Conservation (phyloP, 2,888 invertebrate species). For the Chrysolina oricalcia region DNA sequence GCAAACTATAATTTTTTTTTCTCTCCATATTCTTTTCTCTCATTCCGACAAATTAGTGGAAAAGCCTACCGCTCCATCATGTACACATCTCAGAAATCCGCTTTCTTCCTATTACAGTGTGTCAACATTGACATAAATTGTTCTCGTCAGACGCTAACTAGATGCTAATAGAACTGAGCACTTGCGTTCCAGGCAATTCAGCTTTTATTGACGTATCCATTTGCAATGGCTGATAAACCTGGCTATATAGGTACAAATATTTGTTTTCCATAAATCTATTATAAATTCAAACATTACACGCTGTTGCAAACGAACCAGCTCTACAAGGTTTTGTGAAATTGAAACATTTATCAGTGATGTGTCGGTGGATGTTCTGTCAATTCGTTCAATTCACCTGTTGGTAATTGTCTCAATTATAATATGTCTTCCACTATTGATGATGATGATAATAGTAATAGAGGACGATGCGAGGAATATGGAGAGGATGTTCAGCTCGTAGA, state of each 20-base stretch:
- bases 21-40: not conserved
- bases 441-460: no score
- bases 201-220: slow-evolving; percentile 30
- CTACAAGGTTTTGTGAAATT: slow-evolving; percentile 32
- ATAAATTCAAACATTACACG: slow-evolving; percentile 37
- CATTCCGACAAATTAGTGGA: not conserved
- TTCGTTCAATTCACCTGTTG: no score
- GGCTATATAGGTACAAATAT: slow-evolving; percentile 40
- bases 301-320: slow-evolving; percentile 21
- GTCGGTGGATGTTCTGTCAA: slow-evolving; percentile 31
- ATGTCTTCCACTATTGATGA: no score
- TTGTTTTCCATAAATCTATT: slow-evolving; percentile 48
- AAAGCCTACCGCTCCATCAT: not conserved
- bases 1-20: no score
- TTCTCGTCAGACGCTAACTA: slow-evolving; percentile 21
- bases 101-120: slow-evolving; percentile 5
- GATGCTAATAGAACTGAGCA: slow-evolving; percentile 33
- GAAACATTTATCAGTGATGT: slow-evolving; percentile 36
- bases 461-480: no score
- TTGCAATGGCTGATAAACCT: slow-evolving; percentile 36
- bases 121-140: slow-evolving; percentile 18
- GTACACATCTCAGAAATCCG: slow-evolving; percentile 7
- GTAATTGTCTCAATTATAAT: no score
- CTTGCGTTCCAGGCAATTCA: slow-evolving; percentile 30
- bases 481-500: no score